phyloP scores from a whole-genome alignment of 2,113 vertebrate species.

The Cebidichthys violaceus region DNA sequence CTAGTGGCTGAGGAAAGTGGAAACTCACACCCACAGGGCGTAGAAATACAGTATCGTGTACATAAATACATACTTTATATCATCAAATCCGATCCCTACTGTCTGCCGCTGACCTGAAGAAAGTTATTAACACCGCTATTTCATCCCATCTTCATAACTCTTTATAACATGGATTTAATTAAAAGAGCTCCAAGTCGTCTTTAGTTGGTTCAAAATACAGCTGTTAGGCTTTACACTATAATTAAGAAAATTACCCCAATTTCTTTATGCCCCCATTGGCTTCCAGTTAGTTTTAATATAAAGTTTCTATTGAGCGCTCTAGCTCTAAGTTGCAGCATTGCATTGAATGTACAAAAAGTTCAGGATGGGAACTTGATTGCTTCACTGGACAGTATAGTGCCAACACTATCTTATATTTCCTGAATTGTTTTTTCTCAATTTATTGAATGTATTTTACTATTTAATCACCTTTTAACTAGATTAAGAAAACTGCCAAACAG shows the following conservation, averaged over 20 bases:
- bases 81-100: not conserved
- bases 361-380: not conserved
- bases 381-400: not conserved
- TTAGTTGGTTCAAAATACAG: not conserved
- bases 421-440: not conserved
- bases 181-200: not conserved
- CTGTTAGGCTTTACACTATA: not conserved
- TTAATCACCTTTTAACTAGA: not conserved
- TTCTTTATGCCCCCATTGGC: not conserved
- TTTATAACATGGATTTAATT: not conserved
- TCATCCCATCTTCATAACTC: not conserved
- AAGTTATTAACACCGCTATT: not conserved
- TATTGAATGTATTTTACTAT: not conserved
- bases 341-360: not conserved
- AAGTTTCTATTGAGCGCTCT: too few species aligned
- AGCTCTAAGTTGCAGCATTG: not conserved
- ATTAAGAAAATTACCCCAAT: not conserved
- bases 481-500: not conserved
- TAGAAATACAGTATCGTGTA: not conserved
- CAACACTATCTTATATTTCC: not conserved
- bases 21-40: not conserved
- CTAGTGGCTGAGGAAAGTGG: slow-evolving; percentile 63
- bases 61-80: not conserved
- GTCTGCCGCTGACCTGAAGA: not conserved
- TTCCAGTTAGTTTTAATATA: not conserved